Conservation (phyloP, 2,113 vertebrate species). For the Ptychochromis oligacanthus region DNA sequence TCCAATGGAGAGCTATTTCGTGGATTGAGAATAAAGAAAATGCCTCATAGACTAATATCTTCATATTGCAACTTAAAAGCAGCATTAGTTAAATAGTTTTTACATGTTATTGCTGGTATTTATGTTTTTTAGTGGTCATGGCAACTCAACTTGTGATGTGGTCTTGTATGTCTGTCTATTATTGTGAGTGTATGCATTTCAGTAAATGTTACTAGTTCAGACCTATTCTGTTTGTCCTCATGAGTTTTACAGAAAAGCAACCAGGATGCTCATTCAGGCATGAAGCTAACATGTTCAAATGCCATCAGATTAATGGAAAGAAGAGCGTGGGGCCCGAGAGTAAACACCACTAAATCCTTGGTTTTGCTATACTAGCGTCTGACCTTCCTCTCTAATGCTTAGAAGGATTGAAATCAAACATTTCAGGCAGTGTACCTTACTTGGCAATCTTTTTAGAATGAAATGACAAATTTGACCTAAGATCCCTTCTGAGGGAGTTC, state of each 20-base stretch:
- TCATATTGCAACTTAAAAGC: not conserved
- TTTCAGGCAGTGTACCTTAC: constrained; percentile 54
- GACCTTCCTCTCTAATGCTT: constrained; percentile 38
- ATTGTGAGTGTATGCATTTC: not conserved
- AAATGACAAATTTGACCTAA: constrained; percentile 71
- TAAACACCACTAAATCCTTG: constrained; percentile 65
- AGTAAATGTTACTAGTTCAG: not conserved
- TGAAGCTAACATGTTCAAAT: not conserved
- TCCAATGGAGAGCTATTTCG: not conserved
- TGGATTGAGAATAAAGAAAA: not conserved
- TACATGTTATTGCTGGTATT: not conserved
- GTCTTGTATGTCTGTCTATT: not conserved
- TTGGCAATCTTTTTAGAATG: constrained; percentile 61
- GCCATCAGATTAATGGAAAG: constrained; percentile 5
- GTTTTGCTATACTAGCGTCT: constrained; percentile 66
- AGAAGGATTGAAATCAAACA: constrained; percentile 65
- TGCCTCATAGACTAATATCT: not conserved
- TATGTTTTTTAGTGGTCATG: not conserved
- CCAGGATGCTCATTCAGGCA: not conserved
- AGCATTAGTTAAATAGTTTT: not conserved
- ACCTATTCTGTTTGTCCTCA: not conserved
- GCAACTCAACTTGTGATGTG: no score
- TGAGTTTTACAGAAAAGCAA: not conserved
- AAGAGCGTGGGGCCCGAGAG: not conserved
- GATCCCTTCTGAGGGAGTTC: constrained; percentile 58